Evolutionary conservation across 2,888 invertebrate species (phyloP).

Genomic region (Poecilus cupreus): DNA sequence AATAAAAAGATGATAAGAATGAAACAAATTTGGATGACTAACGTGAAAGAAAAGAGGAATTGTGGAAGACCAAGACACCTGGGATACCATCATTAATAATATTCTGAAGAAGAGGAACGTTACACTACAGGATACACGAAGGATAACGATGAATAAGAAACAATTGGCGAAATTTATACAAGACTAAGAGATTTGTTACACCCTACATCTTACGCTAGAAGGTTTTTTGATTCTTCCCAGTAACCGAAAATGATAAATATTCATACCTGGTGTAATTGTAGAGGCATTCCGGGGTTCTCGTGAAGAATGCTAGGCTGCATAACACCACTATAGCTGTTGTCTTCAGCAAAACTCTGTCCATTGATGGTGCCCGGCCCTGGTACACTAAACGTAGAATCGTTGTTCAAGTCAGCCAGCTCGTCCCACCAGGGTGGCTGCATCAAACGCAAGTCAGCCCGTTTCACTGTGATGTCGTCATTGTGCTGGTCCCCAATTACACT

Average conservation of each 20-base stretch:
- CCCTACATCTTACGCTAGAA: no score
- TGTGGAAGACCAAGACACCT: no score
- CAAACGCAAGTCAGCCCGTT: slow-evolving; percentile 92
- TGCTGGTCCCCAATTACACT: slow-evolving; percentile 74
- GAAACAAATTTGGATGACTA: no score
- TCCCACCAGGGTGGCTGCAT: slow-evolving; percentile 98
- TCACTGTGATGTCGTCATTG: slow-evolving; percentile 80
- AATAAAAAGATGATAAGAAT: no score
- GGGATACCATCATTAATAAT: no score
- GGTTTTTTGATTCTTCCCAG: no score
- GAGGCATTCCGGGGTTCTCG: slow-evolving; percentile 62
- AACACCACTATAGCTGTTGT: slow-evolving; percentile 54
- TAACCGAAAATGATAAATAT: background rate
- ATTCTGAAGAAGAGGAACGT: no score
- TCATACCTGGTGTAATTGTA: slow-evolving; percentile 68
- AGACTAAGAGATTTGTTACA: no score
- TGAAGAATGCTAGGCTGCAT: slow-evolving; percentile 36
- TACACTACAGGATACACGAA: no score
- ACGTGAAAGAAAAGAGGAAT: no score
- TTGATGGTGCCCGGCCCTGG: slow-evolving; percentile 25
- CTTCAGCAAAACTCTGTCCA: slow-evolving; percentile 45
- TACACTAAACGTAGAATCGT: slow-evolving; percentile 41
- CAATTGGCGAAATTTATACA: no score
- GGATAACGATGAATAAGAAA: no score
- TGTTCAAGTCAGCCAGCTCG: slow-evolving; percentile 84